phyloP scores from a whole-genome alignment of 2,113 vertebrate species.

The Bubalus kerabau region DNA sequence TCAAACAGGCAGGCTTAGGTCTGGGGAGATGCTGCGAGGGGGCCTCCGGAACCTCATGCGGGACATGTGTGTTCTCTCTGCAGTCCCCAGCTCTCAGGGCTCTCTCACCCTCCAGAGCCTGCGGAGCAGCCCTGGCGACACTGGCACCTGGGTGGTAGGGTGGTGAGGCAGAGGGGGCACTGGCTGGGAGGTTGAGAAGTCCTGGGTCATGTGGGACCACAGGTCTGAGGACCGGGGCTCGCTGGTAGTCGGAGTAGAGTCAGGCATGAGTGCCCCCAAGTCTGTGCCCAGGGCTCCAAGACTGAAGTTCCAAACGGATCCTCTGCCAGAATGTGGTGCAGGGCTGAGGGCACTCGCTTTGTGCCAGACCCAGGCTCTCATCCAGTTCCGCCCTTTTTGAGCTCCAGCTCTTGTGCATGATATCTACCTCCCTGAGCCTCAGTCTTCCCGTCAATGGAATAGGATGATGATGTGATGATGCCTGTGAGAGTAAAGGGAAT shows the following conservation, averaged over 20 bases:
- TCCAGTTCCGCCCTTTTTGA: neutral
- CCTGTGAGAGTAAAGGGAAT: accelerated
- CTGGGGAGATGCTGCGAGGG: neutral
- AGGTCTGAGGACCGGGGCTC: neutral
- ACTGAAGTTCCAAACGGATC: neutral
- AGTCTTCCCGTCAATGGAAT: neutral
- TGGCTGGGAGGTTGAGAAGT: neutral
- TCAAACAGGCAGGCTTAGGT: neutral
- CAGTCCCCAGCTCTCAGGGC: neutral
- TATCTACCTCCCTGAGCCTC: neutral
- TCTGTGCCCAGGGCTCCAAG: neutral
- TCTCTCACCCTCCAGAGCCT: neutral
- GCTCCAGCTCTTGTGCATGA: neutral
- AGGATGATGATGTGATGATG: neutral
- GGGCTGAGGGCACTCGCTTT: neutral
- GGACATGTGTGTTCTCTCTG: neutral
- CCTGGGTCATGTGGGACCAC: neutral
- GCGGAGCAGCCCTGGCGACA: neutral
- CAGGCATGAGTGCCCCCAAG: neutral
- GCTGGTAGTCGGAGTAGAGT: neutral
- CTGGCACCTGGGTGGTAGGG: neutral
- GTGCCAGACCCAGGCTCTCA: neutral
- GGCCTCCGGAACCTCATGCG: accelerated
- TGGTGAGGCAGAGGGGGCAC: neutral
- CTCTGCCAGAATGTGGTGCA: neutral